These are phyloP conservation scores for Pinctada fucata DNA, from an alignment of 2,888 invertebrate species.

Conservation along the genomic window DNA sequence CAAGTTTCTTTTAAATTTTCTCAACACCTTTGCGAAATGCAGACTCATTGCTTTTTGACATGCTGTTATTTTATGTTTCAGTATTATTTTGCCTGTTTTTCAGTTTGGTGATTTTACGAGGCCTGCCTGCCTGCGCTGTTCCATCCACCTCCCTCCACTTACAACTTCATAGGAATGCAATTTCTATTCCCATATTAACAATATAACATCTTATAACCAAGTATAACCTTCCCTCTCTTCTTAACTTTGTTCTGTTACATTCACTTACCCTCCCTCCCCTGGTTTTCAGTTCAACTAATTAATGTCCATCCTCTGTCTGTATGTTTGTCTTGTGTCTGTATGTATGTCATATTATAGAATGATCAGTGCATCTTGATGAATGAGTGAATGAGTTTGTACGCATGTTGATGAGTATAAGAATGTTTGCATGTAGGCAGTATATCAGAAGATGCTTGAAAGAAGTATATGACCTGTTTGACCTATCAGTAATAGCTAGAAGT, in stretches of 20 bases:
- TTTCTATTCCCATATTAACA: background rate
- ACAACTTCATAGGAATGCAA: conserved; percentile 30
- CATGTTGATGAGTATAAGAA: too few species aligned
- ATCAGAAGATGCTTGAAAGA: too few species aligned
- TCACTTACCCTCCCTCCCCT: background rate
- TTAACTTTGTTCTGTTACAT: background rate
- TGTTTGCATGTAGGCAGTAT: too few species aligned
- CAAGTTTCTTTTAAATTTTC: background rate
- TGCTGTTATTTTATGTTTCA: conserved; percentile 20
- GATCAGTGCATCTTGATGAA: too few species aligned
- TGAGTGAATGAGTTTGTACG: too few species aligned
- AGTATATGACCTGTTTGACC: too few species aligned
- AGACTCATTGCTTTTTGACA: conserved; percentile 25
- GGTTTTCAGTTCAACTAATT: too few species aligned
- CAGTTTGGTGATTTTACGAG: conserved; percentile 41
- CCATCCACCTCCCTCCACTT: conserved; percentile 33
- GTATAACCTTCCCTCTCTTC: too few species aligned
- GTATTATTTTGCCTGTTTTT: conserved; percentile 32
- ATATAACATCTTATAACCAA: too few species aligned
- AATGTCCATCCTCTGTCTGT: background rate
- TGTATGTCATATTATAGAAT: too few species aligned
- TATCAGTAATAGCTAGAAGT: too few species aligned
- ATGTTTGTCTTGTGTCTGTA: too few species aligned
- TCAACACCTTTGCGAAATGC: conserved; percentile 10
- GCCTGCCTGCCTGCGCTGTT: conserved; percentile 38